Percentiles rank a stretch among this genome's conserved stretches.
These are phyloP conservation scores for Drosophila anomalata DNA, from an alignment of 2,888 invertebrate species.

Conservation along the genomic window DNA sequence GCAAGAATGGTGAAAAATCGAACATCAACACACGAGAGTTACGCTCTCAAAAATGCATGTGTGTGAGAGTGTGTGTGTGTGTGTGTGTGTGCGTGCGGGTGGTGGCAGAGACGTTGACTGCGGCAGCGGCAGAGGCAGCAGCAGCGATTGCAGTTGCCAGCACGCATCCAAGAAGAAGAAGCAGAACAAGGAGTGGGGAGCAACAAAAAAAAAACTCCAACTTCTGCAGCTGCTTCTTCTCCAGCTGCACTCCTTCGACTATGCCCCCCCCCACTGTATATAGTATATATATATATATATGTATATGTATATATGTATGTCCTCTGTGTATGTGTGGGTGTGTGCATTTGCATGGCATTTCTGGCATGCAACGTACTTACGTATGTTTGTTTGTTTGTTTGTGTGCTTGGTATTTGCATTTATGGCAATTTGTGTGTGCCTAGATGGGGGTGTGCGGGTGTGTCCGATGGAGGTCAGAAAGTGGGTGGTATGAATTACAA, in stretches of 20 bases:
- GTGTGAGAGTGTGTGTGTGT: slow-evolving; percentile 13
- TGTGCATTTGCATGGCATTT: slow-evolving; percentile 52
- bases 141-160: slow-evolving; percentile 40
- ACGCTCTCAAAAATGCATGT: slow-evolving; percentile 25
- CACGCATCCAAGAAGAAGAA: slow-evolving; percentile 25
- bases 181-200: slow-evolving; percentile 5
- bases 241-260: neutral
- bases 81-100: slow-evolving; percentile 27
- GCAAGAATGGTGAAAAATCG: slow-evolving; percentile 70
- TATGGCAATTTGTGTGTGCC: slow-evolving; percentile 30
- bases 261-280: neutral
- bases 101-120: slow-evolving; percentile 29
- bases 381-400: slow-evolving; percentile 7
- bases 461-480: neutral
- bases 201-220: slow-evolving; percentile 28
- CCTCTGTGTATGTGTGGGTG: slow-evolving; percentile 30
- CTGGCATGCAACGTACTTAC: slow-evolving; percentile 29
- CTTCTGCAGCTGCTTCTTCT: slow-evolving; percentile 24
- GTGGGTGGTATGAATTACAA: slow-evolving; percentile 3
- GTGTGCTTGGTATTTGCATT: slow-evolving; percentile 20
- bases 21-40: slow-evolving; percentile 55
- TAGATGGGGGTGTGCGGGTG: neutral
- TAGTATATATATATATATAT: neutral
- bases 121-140: slow-evolving; percentile 1
- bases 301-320: neutral